Conservation (phyloP, 2,113 vertebrate genomes). For the Ameiurus melas region DNA sequence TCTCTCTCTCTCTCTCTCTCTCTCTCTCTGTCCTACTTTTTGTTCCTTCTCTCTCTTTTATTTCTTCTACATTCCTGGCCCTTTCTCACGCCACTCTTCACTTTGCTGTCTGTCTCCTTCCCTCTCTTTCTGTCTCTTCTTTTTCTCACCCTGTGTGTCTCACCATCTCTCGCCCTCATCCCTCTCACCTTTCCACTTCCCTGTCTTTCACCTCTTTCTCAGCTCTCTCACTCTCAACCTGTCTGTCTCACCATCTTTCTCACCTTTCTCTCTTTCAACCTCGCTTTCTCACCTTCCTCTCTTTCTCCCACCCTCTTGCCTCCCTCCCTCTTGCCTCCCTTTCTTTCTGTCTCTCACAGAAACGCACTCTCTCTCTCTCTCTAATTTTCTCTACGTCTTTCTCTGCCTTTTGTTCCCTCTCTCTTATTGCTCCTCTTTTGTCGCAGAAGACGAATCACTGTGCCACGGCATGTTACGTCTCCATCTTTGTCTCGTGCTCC, state of each 20-base stretch:
- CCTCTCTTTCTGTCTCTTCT: neutral
- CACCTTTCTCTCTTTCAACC: neutral
- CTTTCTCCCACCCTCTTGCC: neutral
- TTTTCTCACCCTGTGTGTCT: neutral
- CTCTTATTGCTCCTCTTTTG: neutral
- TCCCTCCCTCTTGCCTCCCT: neutral
- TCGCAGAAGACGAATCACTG: conserved; percentile 16
- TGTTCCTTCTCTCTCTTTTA: neutral
- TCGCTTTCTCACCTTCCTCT: neutral
- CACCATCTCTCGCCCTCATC: neutral
- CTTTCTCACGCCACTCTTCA: too few relatives aligned
- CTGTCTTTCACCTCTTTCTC: neutral
- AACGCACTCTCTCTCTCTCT: neutral
- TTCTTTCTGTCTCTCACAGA: neutral
- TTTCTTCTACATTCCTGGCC: neutral
- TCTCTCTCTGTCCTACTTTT: neutral
- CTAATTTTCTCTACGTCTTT: neutral
- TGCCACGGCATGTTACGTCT: conserved; percentile 18
- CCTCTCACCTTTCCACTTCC: neutral
- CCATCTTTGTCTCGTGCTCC: conserved; percentile 38
- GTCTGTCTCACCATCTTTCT: neutral
- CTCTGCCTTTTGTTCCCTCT: neutral
- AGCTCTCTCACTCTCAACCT: too few relatives aligned
- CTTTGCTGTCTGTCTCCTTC: neutral
- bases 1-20: too few relatives aligned